Percentiles rank a stretch among this genome's conserved stretches.
Conservation (phyloP, 2,888 invertebrate genomes). For the Lasiommata megera region DNA sequence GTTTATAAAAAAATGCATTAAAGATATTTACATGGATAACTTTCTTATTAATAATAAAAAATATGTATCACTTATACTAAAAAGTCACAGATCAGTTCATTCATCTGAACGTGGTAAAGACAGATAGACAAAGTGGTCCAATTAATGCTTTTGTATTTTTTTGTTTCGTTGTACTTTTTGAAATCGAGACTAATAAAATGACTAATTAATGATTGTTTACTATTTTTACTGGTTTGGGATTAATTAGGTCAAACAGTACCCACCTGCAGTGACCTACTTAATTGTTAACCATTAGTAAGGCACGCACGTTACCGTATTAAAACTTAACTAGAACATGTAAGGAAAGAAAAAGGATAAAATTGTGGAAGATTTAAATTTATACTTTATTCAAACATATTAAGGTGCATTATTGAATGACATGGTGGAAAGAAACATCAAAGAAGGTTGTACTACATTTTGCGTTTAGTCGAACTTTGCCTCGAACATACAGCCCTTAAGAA, state of each 20-base stretch:
- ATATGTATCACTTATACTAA: too few species aligned
- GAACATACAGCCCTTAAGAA: not conserved
- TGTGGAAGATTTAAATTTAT: not conserved
- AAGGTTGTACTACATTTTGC: constrained; percentile 10
- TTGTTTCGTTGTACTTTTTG: too few species aligned
- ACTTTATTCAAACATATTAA: not conserved
- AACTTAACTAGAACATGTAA: constrained; percentile 35
- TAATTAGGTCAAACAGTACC: constrained; percentile 30
- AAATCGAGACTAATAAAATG: too few species aligned
- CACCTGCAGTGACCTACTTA: constrained; percentile 36
- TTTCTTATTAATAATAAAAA: too few species aligned
- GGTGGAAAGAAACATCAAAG: constrained; percentile 4
- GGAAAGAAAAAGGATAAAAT: constrained; percentile 18
- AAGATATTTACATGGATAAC: too few species aligned
- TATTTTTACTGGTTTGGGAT: not conserved
- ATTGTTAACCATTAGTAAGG: constrained; percentile 37
- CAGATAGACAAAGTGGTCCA: too few species aligned
- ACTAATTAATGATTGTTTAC: too few species aligned
- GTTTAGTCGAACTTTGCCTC: constrained; percentile 7
- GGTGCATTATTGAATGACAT: constrained; percentile 1
- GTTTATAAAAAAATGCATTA: too few species aligned
- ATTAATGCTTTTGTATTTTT: too few species aligned
- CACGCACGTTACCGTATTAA: constrained; percentile 38
- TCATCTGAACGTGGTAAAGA: too few species aligned
- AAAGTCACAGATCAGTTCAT: too few species aligned